Base-by-base conservation (phyloP, 2,113 vertebrate species). In the Epinephelus moara region DNA sequence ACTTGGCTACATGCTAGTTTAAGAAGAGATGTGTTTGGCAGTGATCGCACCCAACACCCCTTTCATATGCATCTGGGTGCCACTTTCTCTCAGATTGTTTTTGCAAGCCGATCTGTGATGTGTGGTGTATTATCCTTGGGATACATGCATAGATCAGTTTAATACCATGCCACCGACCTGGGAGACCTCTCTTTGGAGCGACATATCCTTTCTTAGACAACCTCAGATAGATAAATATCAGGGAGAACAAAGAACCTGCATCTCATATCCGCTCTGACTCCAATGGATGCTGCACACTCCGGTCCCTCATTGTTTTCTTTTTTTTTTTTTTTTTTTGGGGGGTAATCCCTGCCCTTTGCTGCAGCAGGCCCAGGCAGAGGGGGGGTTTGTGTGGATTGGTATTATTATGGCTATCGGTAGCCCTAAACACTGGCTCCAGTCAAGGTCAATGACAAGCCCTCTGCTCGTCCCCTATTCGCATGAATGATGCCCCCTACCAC, bases 321-420 rank as follows among this genome's bases (percentile, higher is more conserved):
- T 25, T 25, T 25, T 25, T 25, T 25, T 25, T 25, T 2, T 25
- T 25, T 25, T 25, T 25, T 25, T 25, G 1, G 1, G 25, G 1
- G 25, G 25, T 25, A 25, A 25, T 25, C 25, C 25, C 25, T 25
- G 25, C 25, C 25, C 25, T 25, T 25, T 2, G 25, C 25, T 25
- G 2, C 25, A 25, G 25, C 25, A 25, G 25, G 25, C 25, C 25
- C 25, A 25, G 25, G 25, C 25, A 25, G 25, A 25, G 25, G 25
- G 25, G 25, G 25, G 25, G 62, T 76, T 66, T 77, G 81, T 78
- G 74, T 30, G 71, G 79, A 87, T 84, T 66, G 85, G 80, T 86
- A 79, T 90, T 80, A 93, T 92, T 91, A 92, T 87, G 82, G 86
- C 82, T 70, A 76, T 87, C 6, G 30, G 59, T 89, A 69, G 77